These are phyloP conservation scores for Passerina amoena DNA, from an alignment of 2,113 vertebrate genomes.

Conservation along the genomic window DNA sequence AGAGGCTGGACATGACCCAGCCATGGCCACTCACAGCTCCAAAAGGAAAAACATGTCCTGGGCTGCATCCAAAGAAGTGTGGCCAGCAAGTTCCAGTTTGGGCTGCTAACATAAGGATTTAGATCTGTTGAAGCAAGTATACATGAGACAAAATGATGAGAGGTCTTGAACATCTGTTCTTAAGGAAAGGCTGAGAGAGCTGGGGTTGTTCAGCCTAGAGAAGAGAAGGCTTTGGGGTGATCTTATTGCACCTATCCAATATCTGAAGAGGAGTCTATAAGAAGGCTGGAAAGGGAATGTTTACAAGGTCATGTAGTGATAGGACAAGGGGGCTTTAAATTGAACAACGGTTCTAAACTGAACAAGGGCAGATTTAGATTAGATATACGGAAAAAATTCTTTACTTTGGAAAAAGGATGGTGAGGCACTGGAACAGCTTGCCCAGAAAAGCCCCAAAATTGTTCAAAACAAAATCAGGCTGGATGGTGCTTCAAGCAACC, in stretches of 20 bases:
- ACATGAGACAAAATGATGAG: background rate
- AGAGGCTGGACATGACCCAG: background rate
- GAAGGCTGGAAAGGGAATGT: background rate
- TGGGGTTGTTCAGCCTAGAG: background rate
- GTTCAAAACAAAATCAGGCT: background rate
- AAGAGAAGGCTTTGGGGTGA: background rate
- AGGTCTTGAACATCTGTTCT: background rate
- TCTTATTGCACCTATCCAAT: background rate
- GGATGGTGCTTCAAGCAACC: background rate
- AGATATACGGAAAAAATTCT: background rate
- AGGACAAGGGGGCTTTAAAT: background rate
- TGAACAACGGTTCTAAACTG: background rate
- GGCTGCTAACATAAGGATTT: background rate
- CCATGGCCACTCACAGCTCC: background rate
- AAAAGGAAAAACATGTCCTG: fast-evolving
- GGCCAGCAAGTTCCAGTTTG: background rate
- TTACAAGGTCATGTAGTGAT: background rate
- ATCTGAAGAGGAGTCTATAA: background rate
- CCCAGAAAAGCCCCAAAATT: background rate
- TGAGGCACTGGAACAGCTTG: background rate
- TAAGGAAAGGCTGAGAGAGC: background rate
- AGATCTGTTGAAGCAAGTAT: background rate
- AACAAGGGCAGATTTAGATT: background rate
- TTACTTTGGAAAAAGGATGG: background rate
- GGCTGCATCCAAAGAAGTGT: fast-evolving